Evolutionary conservation across 2,888 invertebrate species (phyloP), one percentile per base, ranked within the genome.

Genomic region (Tridacna crocea): DNA sequence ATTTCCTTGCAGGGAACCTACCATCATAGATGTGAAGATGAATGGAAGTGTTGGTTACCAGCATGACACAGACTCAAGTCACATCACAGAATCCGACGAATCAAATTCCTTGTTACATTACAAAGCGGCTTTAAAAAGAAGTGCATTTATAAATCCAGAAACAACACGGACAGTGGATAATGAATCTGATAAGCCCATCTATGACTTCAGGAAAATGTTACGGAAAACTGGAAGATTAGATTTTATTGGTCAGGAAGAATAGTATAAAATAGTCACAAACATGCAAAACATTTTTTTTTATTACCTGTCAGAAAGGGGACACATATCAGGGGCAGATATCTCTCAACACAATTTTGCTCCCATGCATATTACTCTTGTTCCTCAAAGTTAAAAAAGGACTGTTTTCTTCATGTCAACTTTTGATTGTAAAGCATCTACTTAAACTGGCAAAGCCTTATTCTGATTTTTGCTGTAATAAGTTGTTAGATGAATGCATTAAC

Each of bases 101-200:
- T 66, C 80, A 55, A 22, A 46, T 22, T 77, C 83, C 1, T 70
- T 83, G 15, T 77, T 86, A 13, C 82, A 90, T 73, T 88, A 88
- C 70, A 79, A 90, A 27, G 82, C 84, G 55, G 85, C 84, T 36
- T 80, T 91, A 51, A 84, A 90, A 15, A 88, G 89, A 48, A 60
- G 60, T 60, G 58, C 60, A 19, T 46, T 61, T 46, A 89, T 92
- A 73, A 88, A 90, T 65, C 87, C 88, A 24, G 78, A 87, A 26
- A 66, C 85, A 12, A 88, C 84, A 63, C 70, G 76, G 36, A 75
- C 77, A 36, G 58, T 26, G 22, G 76, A 80, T 0, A 47, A 26
- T 13, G 78, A 79, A 22, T 47, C n/a, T 24, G 86, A 86, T 24
- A 84, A 82, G 65, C 86, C 86, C 22, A 65, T 86, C 27, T 86